Evolutionary conservation across 2,113 vertebrate genomes (phyloP), one percentile per base, ranked within the genome.

Genomic region (Apistogramma diplotaenia): DNA sequence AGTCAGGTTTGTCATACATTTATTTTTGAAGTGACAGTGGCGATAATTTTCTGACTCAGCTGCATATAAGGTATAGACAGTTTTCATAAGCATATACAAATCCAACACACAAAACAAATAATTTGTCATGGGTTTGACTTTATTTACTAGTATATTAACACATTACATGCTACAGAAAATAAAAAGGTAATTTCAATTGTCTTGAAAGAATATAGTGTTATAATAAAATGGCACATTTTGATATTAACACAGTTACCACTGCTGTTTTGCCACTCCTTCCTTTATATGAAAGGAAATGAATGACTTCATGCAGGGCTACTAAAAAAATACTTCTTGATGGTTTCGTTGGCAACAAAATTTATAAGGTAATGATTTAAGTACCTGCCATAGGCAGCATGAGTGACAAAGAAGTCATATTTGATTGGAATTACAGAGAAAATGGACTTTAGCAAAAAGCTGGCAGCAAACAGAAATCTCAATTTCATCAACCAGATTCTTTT

Each of bases 121-220:
- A 74, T 82, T 87, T 88, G 73, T 92, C 89, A 90, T 92, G 80
- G 79, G 81, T 85, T 90, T 84, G 75, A 92, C 88, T 98, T 99
- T 98, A 97, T 98, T 99, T 97, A 96, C 96, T 96, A 97, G 96
- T 95, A 93, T 96, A 96, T 92, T 92, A 97, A 97, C 96, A 98
- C 96, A 96, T 96, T 96, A 97, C 97, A 98, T 97, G 96, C 97
- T 98, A 97, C 96, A 94, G 96, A 97, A 96, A 96, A 95, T 93
- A 95, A 95, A 93, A 91, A 94, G 93, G 94, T 93, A 89, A 93
- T 95, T 92, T 94, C 72, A 96, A 95, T 91, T 79, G 85, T 92
- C 95, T 96, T 96, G 94, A 97, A 98, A 97, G 95, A 94, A 95
- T 97, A 97, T 98, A 98, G 96, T 97, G 97, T 97, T 98, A 96